Evolutionary conservation across 23 tunicate species (phyloP).

Genomic region (Ascidia mentula): DNA sequence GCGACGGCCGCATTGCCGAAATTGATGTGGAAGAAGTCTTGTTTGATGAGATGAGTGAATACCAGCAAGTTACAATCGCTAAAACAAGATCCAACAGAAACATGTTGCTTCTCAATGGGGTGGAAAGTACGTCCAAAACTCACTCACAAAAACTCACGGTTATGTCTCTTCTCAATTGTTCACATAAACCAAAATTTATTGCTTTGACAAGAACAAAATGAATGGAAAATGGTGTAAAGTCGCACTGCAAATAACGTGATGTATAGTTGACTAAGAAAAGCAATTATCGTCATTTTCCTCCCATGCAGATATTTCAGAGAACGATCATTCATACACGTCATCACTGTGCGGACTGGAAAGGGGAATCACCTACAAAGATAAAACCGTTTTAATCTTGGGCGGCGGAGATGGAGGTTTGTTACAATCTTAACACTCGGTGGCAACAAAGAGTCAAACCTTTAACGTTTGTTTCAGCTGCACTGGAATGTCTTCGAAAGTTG

Average conservation of each 20-base stretch:
- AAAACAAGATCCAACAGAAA: not conserved
- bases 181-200: too few relatives aligned
- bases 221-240: not conserved
- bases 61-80: not conserved
- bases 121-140: slow-evolving; percentile 19
- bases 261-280: too few relatives aligned
- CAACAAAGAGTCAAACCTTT: too few relatives aligned
- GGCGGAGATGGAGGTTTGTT: slow-evolving; percentile 50
- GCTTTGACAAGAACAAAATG: too few relatives aligned
- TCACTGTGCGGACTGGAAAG: not conserved
- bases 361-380: slow-evolving; percentile 15
- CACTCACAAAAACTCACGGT: too few relatives aligned
- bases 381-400: slow-evolving; percentile 36
- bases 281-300: too few relatives aligned
- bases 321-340: slow-evolving; percentile 13
- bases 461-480: slow-evolving; percentile 23
- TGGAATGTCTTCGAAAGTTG: not conserved
- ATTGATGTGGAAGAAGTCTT: not conserved
- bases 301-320: slow-evolving; percentile 5
- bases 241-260: not conserved
- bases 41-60: not conserved
- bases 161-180: too few relatives aligned
- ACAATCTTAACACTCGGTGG: too few relatives aligned
- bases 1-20: slow-evolving; percentile 10
- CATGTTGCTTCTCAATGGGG: not conserved